phyloP scores from a whole-genome alignment of 1,140 invertebrate genomes.

The Lordiphosa mommai region DNA sequence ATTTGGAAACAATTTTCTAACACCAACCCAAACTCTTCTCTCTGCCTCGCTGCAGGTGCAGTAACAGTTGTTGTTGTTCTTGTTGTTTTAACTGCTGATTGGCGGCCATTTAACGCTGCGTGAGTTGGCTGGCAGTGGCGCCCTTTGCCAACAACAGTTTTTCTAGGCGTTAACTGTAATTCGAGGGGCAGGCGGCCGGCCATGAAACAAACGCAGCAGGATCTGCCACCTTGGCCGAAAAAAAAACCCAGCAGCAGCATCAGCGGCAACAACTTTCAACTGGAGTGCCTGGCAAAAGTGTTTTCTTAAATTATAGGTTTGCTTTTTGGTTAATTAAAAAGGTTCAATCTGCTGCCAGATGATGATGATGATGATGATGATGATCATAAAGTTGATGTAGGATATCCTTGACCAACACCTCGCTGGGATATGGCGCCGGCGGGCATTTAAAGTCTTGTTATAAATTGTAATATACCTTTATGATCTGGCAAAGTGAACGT shows the following conservation, averaged over 20 bases:
- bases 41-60: slow-evolving; percentile 52
- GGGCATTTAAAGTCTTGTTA: slow-evolving; percentile 58
- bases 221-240: slow-evolving; percentile 50
- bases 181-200: slow-evolving; percentile 28
- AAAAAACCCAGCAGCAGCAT: slow-evolving; percentile 3
- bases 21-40: slow-evolving; percentile 9
- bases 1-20: slow-evolving; percentile 74
- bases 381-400: slow-evolving; percentile 17
- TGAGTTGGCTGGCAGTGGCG: slow-evolving; percentile 49
- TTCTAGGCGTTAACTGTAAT: slow-evolving; percentile 72
- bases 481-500: neutral
- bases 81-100: slow-evolving; percentile 37
- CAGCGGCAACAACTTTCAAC: slow-evolving; percentile 26
- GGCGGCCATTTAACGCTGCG: slow-evolving; percentile 69
- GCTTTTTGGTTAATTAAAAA: slow-evolving; percentile 68
- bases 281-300: slow-evolving; percentile 40
- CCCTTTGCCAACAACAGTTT: slow-evolving; percentile 46
- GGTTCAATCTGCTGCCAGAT: slow-evolving; percentile 32
- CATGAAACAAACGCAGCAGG: slow-evolving; percentile 62
- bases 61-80: slow-evolving; percentile 9
- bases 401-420: slow-evolving; percentile 60
- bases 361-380: slow-evolving; percentile 21
- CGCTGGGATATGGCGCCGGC: slow-evolving; percentile 54
- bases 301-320: slow-evolving; percentile 66
- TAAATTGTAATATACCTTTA: slow-evolving; percentile 32